A percentile compares a stretch with the other conserved stretches of the same genome.
Conservation (phyloP, 2,113 vertebrate genomes). For the Crotalus viridis region DNA sequence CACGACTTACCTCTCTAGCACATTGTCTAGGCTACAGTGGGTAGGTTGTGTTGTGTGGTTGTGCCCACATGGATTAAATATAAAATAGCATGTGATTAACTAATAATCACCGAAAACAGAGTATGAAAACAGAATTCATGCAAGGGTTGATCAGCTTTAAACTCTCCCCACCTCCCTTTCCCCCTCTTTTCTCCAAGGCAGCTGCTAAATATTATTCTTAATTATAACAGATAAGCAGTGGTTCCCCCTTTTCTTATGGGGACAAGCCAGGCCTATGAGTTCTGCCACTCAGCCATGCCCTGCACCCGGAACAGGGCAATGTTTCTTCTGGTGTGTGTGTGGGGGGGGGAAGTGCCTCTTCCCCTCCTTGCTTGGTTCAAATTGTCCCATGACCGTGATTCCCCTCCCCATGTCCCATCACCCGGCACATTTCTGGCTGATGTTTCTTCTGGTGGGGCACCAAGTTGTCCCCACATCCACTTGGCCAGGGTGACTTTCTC, state of each 20-base stretch:
- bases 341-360: not conserved
- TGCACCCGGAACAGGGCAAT: not conserved
- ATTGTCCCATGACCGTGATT: not conserved
- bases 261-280: not conserved
- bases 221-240: not conserved
- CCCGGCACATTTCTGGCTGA: not conserved
- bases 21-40: constrained; percentile 41
- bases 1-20: constrained; percentile 59
- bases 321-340: not conserved
- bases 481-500: not conserved
- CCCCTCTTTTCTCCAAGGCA: not conserved
- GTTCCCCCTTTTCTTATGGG: not conserved
- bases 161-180: not conserved
- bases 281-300: no score
- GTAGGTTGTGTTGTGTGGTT: constrained; percentile 41
- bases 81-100: constrained; percentile 39
- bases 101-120: constrained; percentile 6
- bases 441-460: not conserved
- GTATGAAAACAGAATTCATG: not conserved
- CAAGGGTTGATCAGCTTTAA: constrained; percentile 15
- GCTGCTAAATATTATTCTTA: not conserved
- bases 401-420: not conserved
- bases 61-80: constrained; percentile 42
- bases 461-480: not conserved
- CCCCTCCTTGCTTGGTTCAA: not conserved